phyloP scores from a whole-genome alignment of 2,113 vertebrate species.

The Tragulus kanchil region DNA sequence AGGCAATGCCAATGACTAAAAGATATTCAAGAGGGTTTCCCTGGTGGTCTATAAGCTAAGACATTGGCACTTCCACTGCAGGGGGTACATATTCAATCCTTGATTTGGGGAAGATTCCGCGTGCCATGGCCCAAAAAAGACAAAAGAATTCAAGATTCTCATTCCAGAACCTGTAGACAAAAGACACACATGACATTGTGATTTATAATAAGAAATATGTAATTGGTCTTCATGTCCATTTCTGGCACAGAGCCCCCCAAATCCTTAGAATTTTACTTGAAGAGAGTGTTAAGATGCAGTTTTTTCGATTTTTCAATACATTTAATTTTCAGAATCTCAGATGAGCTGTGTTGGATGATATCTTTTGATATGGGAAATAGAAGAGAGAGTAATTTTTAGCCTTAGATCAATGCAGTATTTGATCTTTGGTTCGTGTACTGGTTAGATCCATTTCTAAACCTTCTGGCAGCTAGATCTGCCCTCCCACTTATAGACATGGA shows the following conservation, averaged over 20 bases:
- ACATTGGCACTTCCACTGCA: background rate
- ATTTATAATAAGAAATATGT: background rate
- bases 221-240: background rate
- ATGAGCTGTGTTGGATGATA: background rate
- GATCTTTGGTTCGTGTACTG: background rate
- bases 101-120: background rate
- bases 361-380: slow-evolving; percentile 22
- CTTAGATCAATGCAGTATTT: slow-evolving; percentile 13
- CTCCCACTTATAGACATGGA: background rate
- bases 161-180: background rate
- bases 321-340: slow-evolving; percentile 46
- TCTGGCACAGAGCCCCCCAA: background rate
- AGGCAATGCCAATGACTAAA: background rate
- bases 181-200: background rate
- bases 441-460: background rate
- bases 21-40: background rate
- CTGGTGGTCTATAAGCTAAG: background rate
- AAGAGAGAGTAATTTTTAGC: slow-evolving; percentile 27
- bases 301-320: too few relatives aligned
- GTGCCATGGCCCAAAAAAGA: background rate
- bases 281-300: background rate
- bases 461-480: background rate
- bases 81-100: background rate
- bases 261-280: background rate
- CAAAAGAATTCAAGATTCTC: background rate